Evolutionary conservation across 2,888 invertebrate species (phyloP).

Genomic region (Chesias legatella): DNA sequence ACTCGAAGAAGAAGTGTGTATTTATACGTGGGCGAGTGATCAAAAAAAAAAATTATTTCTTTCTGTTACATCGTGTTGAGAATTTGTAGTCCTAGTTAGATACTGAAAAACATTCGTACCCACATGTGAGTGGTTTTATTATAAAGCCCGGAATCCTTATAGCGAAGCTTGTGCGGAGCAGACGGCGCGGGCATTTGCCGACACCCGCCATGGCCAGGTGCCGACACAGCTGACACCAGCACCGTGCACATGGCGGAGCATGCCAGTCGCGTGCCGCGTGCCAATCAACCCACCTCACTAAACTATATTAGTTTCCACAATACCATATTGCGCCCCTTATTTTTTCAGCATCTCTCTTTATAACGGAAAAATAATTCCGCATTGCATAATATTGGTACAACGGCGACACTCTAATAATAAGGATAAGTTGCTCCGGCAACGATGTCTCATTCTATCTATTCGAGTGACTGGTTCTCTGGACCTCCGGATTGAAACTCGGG

Average conservation of each 20-base stretch:
- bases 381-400: not conserved
- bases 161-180: slow-evolving; percentile 28
- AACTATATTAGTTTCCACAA: slow-evolving; percentile 38
- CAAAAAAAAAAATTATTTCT: too few species aligned
- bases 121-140: slow-evolving; percentile 41
- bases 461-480: too few species aligned
- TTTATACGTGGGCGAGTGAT: too few species aligned
- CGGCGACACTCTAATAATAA: not conserved
- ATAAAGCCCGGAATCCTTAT: slow-evolving; percentile 59
- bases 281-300: slow-evolving; percentile 25
- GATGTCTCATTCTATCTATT: too few species aligned
- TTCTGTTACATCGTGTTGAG: too few species aligned
- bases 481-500: too few species aligned
- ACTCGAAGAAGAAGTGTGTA: too few species aligned
- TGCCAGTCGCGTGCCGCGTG: slow-evolving; percentile 60
- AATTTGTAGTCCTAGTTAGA: slow-evolving; percentile 17
- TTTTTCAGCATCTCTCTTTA: not conserved
- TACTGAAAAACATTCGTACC: slow-evolving; percentile 7
- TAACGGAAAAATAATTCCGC: not conserved
- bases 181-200: slow-evolving; percentile 21
- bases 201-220: slow-evolving; percentile 49
- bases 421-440: not conserved
- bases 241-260: slow-evolving; percentile 50
- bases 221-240: slow-evolving; percentile 52
- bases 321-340: slow-evolving; percentile 11